Percentiles rank a stretch among this genome's conserved stretches.
These are phyloP conservation scores for Drosophila kurseongensis DNA, from an alignment of 1,140 invertebrate species.

Conservation along the genomic window DNA sequence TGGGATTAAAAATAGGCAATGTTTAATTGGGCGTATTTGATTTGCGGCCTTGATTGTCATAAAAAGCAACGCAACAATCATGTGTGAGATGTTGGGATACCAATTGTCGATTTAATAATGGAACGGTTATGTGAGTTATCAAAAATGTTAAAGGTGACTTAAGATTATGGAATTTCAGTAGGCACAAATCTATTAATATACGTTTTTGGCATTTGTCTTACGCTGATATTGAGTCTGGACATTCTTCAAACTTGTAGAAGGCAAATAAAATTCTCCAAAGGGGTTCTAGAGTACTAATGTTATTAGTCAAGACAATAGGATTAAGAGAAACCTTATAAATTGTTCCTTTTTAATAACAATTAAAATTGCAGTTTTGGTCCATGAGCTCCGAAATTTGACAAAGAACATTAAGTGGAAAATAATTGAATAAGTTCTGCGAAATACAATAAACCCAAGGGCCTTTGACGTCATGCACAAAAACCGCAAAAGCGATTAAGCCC, in stretches of 20 bases:
- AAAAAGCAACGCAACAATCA: conserved; percentile 61
- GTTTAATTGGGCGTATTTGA: conserved; percentile 79
- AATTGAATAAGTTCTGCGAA: conserved; percentile 28
- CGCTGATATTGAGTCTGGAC: neutral
- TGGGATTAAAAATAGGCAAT: conserved; percentile 55
- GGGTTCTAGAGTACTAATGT: neutral
- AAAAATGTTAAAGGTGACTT: conserved; percentile 3
- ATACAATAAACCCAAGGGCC: conserved; percentile 1
- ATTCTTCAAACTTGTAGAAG: neutral
- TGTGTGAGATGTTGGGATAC: conserved; percentile 52
- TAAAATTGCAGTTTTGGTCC: conserved; percentile 11
- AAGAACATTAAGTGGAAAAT: neutral
- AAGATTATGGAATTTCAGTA: neutral
- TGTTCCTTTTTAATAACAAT: neutral
- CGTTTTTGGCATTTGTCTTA: neutral
- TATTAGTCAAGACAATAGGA: neutral
- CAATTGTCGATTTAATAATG: conserved; percentile 57
- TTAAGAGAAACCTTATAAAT: neutral
- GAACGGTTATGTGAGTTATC: conserved; percentile 22
- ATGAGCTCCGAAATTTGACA: conserved; percentile 7
- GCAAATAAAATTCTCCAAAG: neutral
- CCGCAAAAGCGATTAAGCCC: conserved; percentile 33
- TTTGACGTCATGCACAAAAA: conserved; percentile 29
- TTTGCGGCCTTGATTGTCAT: conserved; percentile 65
- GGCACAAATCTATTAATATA: neutral